phyloP scores from a whole-genome alignment of 2,888 invertebrate species.

The Omphaloscelis lunosa region DNA sequence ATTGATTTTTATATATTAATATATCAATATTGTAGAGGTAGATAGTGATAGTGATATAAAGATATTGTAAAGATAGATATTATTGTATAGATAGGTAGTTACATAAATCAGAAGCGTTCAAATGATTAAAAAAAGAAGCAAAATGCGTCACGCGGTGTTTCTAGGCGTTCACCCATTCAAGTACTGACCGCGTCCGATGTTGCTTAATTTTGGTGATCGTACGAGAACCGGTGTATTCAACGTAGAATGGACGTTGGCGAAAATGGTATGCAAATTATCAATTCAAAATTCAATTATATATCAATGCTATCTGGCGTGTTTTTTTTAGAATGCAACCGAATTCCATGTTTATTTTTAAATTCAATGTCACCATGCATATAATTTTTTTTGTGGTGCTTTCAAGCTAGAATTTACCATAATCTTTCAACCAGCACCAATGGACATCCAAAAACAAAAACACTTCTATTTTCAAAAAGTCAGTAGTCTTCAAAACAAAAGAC shows the following conservation, averaged over 20 bases:
- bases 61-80: too few species aligned
- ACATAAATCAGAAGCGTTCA: too few species aligned
- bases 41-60: too few species aligned
- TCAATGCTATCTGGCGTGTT: neutral
- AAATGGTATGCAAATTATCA: too few species aligned
- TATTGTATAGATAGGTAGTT: too few species aligned
- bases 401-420: neutral
- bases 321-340: neutral
- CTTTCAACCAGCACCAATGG: neutral
- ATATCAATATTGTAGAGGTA: too few species aligned
- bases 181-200: slow-evolving; percentile 84
- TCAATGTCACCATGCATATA: neutral
- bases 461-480: neutral
- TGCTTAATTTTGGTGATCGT: slow-evolving; percentile 71
- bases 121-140: neutral
- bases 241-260: slow-evolving; percentile 79
- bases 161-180: slow-evolving; percentile 85
- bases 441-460: neutral
- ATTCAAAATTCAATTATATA: too few species aligned
- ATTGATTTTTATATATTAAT: too few species aligned
- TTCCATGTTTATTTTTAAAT: neutral
- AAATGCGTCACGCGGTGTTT: slow-evolving; percentile 79
- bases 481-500: slow-evolving; percentile 60
- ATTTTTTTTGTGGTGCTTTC: neutral
- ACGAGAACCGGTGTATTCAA: slow-evolving; percentile 82